phyloP scores from a whole-genome alignment of 2,797 vertebrate genomes.

The Todus mexicanus region DNA sequence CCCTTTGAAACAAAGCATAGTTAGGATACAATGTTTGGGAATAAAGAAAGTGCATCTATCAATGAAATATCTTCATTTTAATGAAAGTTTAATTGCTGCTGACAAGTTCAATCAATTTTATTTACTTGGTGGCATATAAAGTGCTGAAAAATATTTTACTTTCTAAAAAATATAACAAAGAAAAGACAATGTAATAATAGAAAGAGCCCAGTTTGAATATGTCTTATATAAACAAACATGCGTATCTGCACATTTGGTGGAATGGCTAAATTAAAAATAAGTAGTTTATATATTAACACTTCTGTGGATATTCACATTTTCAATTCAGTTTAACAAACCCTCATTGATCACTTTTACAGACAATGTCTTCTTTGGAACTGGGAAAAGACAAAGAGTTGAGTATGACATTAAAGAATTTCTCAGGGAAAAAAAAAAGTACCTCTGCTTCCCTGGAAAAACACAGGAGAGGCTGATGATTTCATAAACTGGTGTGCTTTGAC shows the following conservation, averaged over 20 bases:
- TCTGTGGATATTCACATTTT: neutral
- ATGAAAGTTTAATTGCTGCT: neutral
- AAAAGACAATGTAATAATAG: neutral
- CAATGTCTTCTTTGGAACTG: neutral
- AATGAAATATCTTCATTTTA: neutral
- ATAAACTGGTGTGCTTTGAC: neutral
- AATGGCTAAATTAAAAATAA: neutral
- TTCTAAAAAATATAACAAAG: neutral
- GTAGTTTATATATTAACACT: neutral
- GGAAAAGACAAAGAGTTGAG: neutral
- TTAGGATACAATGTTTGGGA: neutral
- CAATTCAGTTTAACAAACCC: neutral
- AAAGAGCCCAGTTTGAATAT: neutral
- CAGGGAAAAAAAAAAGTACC: neutral
- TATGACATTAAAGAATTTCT: neutral
- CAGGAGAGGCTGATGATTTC: neutral
- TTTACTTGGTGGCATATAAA: neutral
- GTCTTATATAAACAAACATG: neutral
- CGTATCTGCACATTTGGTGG: neutral
- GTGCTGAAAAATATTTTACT: neutral
- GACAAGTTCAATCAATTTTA: neutral
- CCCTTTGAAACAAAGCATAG: neutral
- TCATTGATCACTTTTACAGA: neutral
- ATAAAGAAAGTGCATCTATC: neutral
- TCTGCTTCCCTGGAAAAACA: neutral